Percentiles rank a stretch among this genome's conserved stretches.
phyloP scores from a whole-genome alignment of 1,140 invertebrate species.

The Drosophila chauvacae region DNA sequence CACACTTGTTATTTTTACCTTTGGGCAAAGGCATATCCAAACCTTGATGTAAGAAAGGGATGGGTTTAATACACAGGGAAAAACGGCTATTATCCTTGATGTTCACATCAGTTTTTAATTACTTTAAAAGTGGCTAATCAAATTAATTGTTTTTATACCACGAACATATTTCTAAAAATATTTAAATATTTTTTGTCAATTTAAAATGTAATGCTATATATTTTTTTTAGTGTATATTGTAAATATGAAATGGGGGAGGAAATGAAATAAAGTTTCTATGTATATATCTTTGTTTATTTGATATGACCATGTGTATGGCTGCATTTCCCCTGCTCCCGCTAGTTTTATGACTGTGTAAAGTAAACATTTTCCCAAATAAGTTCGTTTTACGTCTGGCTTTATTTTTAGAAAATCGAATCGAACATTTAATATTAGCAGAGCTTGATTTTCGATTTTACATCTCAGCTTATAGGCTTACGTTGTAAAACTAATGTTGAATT shows the following conservation, averaged over 20 bases:
- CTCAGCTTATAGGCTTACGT: neutral
- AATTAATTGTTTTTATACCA: no score
- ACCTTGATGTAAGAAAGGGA: neutral
- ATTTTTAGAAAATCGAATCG: no score
- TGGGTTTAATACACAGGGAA: neutral
- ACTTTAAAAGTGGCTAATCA: no score
- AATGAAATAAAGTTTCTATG: conserved; percentile 31
- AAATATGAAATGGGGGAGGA: conserved; percentile 1
- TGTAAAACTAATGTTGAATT: neutral
- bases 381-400: neutral
- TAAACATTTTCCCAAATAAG: conserved; percentile 25
- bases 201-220: no score
- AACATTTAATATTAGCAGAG: neutral
- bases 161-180: neutral
- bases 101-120: no score
- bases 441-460: neutral
- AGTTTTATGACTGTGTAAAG: conserved; percentile 1
- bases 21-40: neutral
- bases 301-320: conserved; percentile 9
- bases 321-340: neutral
- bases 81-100: neutral
- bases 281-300: conserved; percentile 30
- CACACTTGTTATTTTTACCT: conserved; percentile 38
- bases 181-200: neutral
- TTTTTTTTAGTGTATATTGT: conserved; percentile 2